Conservation (phyloP, 2,888 invertebrate species). For the Aphidius colemani region DNA sequence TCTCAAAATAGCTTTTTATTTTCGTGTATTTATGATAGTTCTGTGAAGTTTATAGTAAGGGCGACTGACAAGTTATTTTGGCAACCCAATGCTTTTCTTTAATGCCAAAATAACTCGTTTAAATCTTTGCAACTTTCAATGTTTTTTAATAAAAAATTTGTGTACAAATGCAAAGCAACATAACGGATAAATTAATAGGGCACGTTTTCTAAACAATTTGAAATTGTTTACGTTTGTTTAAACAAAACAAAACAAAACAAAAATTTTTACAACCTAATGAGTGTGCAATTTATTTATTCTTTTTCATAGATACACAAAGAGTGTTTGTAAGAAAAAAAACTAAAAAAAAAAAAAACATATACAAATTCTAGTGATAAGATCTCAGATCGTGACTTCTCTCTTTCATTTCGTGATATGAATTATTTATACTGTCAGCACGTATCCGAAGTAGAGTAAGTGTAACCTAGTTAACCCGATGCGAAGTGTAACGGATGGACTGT, state of each 20-base stretch:
- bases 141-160: too few relatives aligned
- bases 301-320: slow-evolving; percentile 23
- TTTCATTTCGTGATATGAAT: slow-evolving; percentile 37
- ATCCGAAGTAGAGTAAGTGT: slow-evolving; percentile 33
- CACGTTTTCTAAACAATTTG: too few relatives aligned
- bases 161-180: too few relatives aligned
- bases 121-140: too few relatives aligned
- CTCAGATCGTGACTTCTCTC: slow-evolving; percentile 37
- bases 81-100: too few relatives aligned
- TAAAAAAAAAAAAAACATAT: slow-evolving; percentile 29
- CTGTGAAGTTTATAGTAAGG: too few relatives aligned
- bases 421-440: slow-evolving; percentile 35
- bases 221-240: too few relatives aligned
- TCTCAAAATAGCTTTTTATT: too few relatives aligned
- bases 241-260: background rate
- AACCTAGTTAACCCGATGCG: slow-evolving; percentile 39
- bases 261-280: slow-evolving; percentile 1
- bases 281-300: slow-evolving; percentile 3
- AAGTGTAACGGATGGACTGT: slow-evolving; percentile 40
- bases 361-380: slow-evolving; percentile 34
- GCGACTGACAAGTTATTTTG: too few relatives aligned
- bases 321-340: slow-evolving; percentile 30
- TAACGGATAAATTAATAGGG: too few relatives aligned
- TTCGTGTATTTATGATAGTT: too few relatives aligned
- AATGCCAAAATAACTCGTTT: too few relatives aligned